phyloP scores from a whole-genome alignment of 2,888 invertebrate genomes.

The Auanema sp. region DNA sequence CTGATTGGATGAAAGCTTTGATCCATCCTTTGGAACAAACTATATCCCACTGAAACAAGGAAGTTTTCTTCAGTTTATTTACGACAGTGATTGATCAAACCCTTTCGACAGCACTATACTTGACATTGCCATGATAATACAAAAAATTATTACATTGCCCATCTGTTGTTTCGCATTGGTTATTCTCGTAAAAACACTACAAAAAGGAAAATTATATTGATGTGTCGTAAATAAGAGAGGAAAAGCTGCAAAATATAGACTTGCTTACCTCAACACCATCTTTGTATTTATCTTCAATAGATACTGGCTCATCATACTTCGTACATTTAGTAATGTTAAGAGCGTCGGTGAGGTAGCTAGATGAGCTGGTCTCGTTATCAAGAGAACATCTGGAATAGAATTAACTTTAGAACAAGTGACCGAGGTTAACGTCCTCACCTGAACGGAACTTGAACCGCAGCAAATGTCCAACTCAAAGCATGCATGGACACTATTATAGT shows the following conservation, averaged over 20 bases:
- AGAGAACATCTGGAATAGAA: slow-evolving; percentile 46
- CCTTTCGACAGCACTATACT: too few relatives aligned
- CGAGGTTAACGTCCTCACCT: slow-evolving; percentile 30
- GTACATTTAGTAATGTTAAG: slow-evolving; percentile 37
- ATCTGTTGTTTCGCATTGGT: too few relatives aligned
- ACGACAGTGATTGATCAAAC: background rate
- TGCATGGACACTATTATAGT: slow-evolving; percentile 63
- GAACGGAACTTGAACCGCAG: slow-evolving; percentile 53
- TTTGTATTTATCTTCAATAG: slow-evolving; percentile 18
- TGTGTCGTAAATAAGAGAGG: background rate
- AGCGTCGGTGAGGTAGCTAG: slow-evolving; percentile 29
- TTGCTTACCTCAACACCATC: slow-evolving; percentile 29
- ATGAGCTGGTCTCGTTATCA: slow-evolving; percentile 27
- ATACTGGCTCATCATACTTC: slow-evolving; percentile 23
- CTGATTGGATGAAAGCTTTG: slow-evolving; percentile 60
- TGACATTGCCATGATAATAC: too few relatives aligned
- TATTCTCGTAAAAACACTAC: background rate
- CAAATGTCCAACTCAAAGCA: slow-evolving; percentile 64
- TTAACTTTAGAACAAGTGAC: background rate
- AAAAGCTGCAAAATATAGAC: background rate
- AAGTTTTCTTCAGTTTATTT: background rate
- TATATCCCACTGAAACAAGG: slow-evolving; percentile 60
- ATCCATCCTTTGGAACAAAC: slow-evolving; percentile 55
- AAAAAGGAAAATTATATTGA: background rate
- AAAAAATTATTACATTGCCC: too few relatives aligned